Percentiles rank a stretch among this genome's conserved stretches.
These are phyloP conservation scores for Planococcus citri DNA, from an alignment of 1,140 invertebrate genomes.

Conservation along the genomic window DNA sequence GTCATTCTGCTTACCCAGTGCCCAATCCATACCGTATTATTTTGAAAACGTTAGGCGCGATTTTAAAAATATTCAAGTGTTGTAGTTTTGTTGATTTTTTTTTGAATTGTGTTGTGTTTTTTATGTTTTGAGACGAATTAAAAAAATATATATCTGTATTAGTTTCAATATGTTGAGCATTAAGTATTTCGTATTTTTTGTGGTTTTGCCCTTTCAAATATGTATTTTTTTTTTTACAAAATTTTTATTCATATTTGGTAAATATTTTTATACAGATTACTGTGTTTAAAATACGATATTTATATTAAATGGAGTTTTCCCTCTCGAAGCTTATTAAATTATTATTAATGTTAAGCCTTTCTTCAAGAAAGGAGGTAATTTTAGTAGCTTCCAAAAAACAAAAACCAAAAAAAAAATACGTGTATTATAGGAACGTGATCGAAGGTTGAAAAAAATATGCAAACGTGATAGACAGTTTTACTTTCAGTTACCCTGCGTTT, in stretches of 20 bases:
- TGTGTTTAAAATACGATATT: background rate
- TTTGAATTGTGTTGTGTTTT: constrained; percentile 2
- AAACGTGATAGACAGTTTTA: background rate
- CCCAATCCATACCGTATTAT: too few species aligned
- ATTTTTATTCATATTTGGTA: background rate
- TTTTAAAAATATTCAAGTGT: too few species aligned
- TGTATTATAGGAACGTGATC: constrained; percentile 6
- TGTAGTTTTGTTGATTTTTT: too few species aligned
- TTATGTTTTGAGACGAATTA: background rate
- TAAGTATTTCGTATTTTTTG: background rate
- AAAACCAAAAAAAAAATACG: too few species aligned
- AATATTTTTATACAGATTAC: background rate
- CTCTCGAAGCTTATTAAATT: background rate
- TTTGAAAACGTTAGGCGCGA: too few species aligned
- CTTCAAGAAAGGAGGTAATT: background rate
- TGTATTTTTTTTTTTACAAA: background rate
- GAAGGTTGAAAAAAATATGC: background rate
- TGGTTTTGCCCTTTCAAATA: background rate
- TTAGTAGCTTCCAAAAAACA: constrained; percentile 2
- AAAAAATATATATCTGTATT: too few species aligned
- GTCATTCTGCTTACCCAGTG: too few species aligned
- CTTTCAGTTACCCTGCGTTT: background rate
- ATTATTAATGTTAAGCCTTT: background rate
- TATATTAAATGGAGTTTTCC: background rate
- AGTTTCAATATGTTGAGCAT: background rate